phyloP scores from a whole-genome alignment of 2,888 invertebrate species.

The Drosophila atripex region DNA sequence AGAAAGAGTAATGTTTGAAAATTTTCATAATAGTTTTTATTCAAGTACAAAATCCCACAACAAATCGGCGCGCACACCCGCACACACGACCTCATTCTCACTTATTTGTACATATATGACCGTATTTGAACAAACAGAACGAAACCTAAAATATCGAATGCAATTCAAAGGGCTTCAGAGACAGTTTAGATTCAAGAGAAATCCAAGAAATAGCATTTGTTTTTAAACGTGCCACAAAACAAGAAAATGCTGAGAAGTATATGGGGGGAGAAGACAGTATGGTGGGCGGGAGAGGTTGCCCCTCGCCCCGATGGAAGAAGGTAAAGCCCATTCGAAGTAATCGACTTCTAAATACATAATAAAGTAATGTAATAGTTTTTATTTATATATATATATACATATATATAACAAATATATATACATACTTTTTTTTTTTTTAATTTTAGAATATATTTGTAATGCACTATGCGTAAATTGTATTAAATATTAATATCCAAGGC shows the following conservation, averaged over 20 bases:
- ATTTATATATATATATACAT: slow-evolving; percentile 52
- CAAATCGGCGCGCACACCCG: background rate
- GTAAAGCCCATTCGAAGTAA: slow-evolving; percentile 29
- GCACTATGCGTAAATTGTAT: slow-evolving; percentile 72
- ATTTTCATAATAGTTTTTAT: too few species aligned
- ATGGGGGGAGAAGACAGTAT: slow-evolving; percentile 11
- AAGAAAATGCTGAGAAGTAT: slow-evolving; percentile 7
- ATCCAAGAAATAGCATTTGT: slow-evolving; percentile 3
- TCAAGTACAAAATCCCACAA: background rate
- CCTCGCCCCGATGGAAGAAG: slow-evolving; percentile 6
- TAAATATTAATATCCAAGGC: slow-evolving; percentile 75
- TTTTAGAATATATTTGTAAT: slow-evolving; percentile 71
- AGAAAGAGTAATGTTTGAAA: too few species aligned
- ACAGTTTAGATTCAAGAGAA: background rate
- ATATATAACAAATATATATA: slow-evolving; percentile 28
- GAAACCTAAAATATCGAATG: slow-evolving; percentile 10
- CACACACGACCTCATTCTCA: slow-evolving; percentile 13
- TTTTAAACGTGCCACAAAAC: slow-evolving; percentile 22
- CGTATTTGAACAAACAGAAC: slow-evolving; percentile 14
- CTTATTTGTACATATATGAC: slow-evolving; percentile 25
- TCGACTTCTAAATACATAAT: slow-evolving; percentile 63
- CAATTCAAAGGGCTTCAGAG: slow-evolving; percentile 20
- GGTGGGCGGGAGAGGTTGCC: slow-evolving; percentile 8
- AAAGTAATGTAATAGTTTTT: slow-evolving; percentile 77
- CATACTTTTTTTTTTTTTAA: slow-evolving; percentile 58